Percentiles rank a stretch among this genome's conserved stretches.
Conservation (phyloP, 2,888 invertebrate species). For the Scrobipalpa atriplicella region DNA sequence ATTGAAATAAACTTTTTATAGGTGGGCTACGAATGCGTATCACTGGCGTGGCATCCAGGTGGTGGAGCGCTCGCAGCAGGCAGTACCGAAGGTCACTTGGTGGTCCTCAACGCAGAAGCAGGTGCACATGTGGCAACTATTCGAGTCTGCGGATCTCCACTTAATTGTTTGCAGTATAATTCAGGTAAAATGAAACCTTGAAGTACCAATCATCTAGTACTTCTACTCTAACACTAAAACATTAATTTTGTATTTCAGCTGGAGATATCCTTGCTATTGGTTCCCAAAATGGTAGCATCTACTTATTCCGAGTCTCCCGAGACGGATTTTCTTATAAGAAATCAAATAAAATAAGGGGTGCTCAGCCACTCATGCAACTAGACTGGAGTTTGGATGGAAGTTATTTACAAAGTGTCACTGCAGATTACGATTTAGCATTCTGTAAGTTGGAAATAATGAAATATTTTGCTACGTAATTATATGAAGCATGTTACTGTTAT, state of each 20-base stretch:
- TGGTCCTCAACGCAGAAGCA: slow-evolving; percentile 93
- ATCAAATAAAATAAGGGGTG: slow-evolving; percentile 93
- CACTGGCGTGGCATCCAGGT: slow-evolving; percentile 93
- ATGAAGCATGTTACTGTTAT: not conserved
- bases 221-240: not conserved
- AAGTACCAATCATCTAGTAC: not conserved
- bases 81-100: slow-evolving; percentile 93
- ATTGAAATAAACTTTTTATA: slow-evolving; percentile 44
- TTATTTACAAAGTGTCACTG: slow-evolving; percentile 94
- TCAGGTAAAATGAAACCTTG: slow-evolving; percentile 84
- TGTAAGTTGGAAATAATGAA: slow-evolving; percentile 83
- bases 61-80: slow-evolving; percentile 94
- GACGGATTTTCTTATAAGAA: slow-evolving; percentile 96
- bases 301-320: slow-evolving; percentile 90
- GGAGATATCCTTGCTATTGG: slow-evolving; percentile 95
- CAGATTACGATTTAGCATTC: slow-evolving; percentile 94
- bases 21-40: slow-evolving; percentile 94
- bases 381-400: slow-evolving; percentile 96
- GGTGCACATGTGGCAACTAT: slow-evolving; percentile 93
- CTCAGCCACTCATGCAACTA: slow-evolving; percentile 92
- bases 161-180: slow-evolving; percentile 94
- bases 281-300: slow-evolving; percentile 92
- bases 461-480: not conserved
- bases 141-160: slow-evolving; percentile 92
- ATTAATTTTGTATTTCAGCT: slow-evolving; percentile 78